Percentiles rank a stretch among this genome's conserved stretches.
phyloP scores from a whole-genome alignment of 2,888 invertebrate genomes.

The Archips crataeganus region DNA sequence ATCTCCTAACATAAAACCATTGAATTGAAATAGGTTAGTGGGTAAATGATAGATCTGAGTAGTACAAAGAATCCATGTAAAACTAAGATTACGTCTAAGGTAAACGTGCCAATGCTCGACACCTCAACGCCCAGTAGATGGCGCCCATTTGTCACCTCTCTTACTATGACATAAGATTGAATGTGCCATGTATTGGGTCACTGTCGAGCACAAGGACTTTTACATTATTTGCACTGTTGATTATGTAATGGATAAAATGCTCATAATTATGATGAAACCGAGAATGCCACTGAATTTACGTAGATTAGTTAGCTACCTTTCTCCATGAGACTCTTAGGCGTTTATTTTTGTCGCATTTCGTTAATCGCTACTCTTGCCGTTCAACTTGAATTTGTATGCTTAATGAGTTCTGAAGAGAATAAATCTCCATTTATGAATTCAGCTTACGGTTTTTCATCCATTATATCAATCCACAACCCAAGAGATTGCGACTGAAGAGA shows the following conservation, averaged over 20 bases:
- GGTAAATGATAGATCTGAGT: too few relatives aligned
- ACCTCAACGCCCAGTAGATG: too few relatives aligned
- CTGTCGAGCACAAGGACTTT: too few relatives aligned
- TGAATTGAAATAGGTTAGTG: too few relatives aligned
- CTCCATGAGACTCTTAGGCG: background rate
- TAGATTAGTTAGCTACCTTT: background rate
- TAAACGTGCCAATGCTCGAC: too few relatives aligned
- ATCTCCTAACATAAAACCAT: background rate
- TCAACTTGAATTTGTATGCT: conserved; percentile 5
- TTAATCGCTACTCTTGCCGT: conserved; percentile 9
- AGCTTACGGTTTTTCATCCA: conserved; percentile 11
- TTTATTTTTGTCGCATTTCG: background rate
- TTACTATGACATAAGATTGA: too few relatives aligned
- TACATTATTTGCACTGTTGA: background rate
- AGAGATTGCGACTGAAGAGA: conserved; percentile 11
- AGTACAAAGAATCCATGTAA: too few relatives aligned
- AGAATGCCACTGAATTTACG: background rate
- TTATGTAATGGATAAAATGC: background rate
- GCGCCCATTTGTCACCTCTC: too few relatives aligned
- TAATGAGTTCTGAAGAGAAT: conserved; percentile 9
- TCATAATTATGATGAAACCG: background rate
- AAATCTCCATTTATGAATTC: conserved; percentile 25
- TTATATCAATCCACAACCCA: conserved; percentile 9
- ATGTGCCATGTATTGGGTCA: too few relatives aligned
- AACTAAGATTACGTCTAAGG: too few relatives aligned